Evolutionary conservation across 2,888 invertebrate species (phyloP).

Genomic region (Plutella xylostella): DNA sequence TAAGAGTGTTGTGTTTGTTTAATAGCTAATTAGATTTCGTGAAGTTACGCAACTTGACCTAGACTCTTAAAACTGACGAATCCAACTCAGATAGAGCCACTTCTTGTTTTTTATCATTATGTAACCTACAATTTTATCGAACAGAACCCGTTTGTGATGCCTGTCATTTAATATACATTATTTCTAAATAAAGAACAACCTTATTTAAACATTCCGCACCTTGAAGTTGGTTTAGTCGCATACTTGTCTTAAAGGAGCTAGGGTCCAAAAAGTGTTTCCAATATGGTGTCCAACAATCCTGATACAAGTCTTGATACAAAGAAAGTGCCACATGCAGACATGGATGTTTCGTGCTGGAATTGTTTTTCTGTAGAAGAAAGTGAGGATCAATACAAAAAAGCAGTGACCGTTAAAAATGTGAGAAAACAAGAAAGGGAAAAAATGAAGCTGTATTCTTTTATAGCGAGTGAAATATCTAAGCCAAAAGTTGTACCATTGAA

Average conservation of each 20-base stretch:
- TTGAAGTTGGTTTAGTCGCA: conserved; percentile 34
- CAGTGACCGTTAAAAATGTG: conserved; percentile 33
- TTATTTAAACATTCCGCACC: conserved; percentile 38
- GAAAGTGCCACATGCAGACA: conserved; percentile 11
- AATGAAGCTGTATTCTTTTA: conserved; percentile 45
- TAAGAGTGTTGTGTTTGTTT: too few species aligned
- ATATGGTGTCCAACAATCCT: neutral
- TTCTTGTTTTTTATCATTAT: too few species aligned
- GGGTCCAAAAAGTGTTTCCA: conserved; percentile 3
- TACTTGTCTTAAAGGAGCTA: conserved; percentile 18
- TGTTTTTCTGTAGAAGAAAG: conserved; percentile 36
- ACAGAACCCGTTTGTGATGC: neutral
- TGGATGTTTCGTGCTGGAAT: conserved; percentile 49
- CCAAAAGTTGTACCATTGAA: conserved; percentile 46
- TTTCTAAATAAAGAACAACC: conserved; percentile 17
- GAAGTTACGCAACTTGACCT: too few species aligned
- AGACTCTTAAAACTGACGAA: too few species aligned
- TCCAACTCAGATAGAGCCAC: too few species aligned
- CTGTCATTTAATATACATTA: conserved; percentile 4
- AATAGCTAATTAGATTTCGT: too few species aligned
- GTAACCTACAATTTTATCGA: too few species aligned
- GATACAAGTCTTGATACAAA: neutral
- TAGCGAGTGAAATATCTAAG: conserved; percentile 42
- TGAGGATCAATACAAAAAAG: conserved; percentile 27
- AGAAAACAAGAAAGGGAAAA: conserved; percentile 39